phyloP scores from a whole-genome alignment of 2,888 invertebrate genomes.

The Idaea biselata region DNA sequence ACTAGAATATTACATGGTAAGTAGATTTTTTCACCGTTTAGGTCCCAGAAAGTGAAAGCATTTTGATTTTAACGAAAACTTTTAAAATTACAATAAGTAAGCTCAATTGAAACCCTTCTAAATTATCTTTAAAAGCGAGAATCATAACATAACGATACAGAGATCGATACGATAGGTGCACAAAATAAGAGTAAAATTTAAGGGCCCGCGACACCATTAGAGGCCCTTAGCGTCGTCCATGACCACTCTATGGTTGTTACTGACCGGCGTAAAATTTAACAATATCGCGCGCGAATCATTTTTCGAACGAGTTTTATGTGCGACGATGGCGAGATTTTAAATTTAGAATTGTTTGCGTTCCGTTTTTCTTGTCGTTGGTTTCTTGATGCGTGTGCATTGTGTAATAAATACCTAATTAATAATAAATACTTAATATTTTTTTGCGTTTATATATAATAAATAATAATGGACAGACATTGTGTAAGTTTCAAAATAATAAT shows the following conservation, averaged over 20 bases:
- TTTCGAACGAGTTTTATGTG: constrained; percentile 31
- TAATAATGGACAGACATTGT: no score
- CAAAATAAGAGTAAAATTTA: constrained; percentile 75
- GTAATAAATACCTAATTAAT: no score
- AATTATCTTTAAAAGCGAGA: constrained; percentile 16
- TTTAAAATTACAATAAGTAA: not conserved
- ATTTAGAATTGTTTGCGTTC: not conserved
- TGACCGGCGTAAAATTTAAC: constrained; percentile 52
- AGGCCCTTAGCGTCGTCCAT: constrained; percentile 67
- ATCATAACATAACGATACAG: constrained; percentile 31
- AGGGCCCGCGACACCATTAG: constrained; percentile 71
- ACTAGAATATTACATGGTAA: no score
- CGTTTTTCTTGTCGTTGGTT: not conserved
- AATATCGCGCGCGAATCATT: constrained; percentile 15
- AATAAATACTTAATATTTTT: no score
- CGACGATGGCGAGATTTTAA: constrained; percentile 3
- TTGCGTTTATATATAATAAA: no score
- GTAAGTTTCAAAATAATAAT: no score
- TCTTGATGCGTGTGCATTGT: not conserved
- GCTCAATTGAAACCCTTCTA: not conserved
- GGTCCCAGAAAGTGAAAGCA: no score
- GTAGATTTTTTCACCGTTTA: no score
- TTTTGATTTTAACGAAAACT: no score
- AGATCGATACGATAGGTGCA: constrained; percentile 57
- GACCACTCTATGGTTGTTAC: constrained; percentile 56